phyloP scores from a whole-genome alignment of 2,888 invertebrate genomes.

The Rosalia funebris region DNA sequence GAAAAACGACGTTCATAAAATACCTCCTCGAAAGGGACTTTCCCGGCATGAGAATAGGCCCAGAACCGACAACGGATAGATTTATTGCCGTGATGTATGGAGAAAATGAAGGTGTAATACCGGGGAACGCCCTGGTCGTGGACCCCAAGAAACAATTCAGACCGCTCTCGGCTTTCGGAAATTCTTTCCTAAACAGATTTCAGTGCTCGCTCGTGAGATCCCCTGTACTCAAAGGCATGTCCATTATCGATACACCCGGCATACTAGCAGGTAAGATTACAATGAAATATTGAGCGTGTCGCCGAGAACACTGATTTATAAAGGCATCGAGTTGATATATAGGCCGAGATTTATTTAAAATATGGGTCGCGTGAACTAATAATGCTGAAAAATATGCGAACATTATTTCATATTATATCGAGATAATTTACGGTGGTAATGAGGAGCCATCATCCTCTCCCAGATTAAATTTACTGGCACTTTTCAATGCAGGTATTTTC shows the following conservation, averaged over 20 bases:
- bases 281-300: slow-evolving; percentile 27
- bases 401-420: slow-evolving; percentile 25
- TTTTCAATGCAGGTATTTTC: too few relatives aligned
- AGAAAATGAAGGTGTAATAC: slow-evolving; percentile 88
- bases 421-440: slow-evolving; percentile 23
- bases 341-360: slow-evolving; percentile 41
- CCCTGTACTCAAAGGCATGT: slow-evolving; percentile 91
- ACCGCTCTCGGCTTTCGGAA: slow-evolving; percentile 95
- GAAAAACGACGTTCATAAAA: slow-evolving; percentile 90
- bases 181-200: slow-evolving; percentile 96
- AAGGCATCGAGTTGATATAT: slow-evolving; percentile 39
- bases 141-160: slow-evolving; percentile 97
- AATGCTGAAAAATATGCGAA: slow-evolving; percentile 36
- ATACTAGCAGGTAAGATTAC: slow-evolving; percentile 67
- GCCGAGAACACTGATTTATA: slow-evolving; percentile 34
- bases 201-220: slow-evolving; percentile 93
- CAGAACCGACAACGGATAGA: slow-evolving; percentile 98
- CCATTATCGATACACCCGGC: slow-evolving; percentile 97
- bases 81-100: slow-evolving; percentile 98
- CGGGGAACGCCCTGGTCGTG: slow-evolving; percentile 97
- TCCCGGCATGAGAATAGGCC: slow-evolving; percentile 97
- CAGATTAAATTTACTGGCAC: too few relatives aligned
- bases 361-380: slow-evolving; percentile 39
- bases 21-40: slow-evolving; percentile 94
- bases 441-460: background rate